Evolutionary conservation across 2,113 vertebrate species (phyloP).

Genomic region (Pholis gunnellus): DNA sequence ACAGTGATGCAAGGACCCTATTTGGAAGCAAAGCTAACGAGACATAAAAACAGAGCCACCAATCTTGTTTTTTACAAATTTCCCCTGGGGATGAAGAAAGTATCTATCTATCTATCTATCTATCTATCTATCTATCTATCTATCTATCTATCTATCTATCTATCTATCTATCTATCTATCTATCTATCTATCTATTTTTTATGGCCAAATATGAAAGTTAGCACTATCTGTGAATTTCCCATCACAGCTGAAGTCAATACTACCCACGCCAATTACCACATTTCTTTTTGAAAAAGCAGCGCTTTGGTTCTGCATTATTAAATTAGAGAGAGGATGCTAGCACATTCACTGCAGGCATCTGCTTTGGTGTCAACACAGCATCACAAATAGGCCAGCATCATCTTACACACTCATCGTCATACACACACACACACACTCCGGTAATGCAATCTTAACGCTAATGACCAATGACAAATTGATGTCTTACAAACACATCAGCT

Average conservation of each 20-base stretch:
- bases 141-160: no score
- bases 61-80: no score
- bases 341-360: constrained; percentile 60
- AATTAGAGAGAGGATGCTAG: constrained; percentile 46
- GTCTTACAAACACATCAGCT: constrained; percentile 6
- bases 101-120: no score
- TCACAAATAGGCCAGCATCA: constrained; percentile 42
- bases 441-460: constrained; percentile 20
- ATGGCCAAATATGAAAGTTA: constrained; percentile 9
- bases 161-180: no score
- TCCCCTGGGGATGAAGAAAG: no score
- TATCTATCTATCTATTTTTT: no score
- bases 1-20: not conserved
- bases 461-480: constrained; percentile 26
- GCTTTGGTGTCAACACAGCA: constrained; percentile 57
- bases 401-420: not conserved
- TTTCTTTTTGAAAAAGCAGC: constrained; percentile 33
- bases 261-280: constrained; percentile 29
- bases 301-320: constrained; percentile 61
- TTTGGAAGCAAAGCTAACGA: not conserved
- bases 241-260: constrained; percentile 26
- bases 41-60: not conserved
- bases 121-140: no score
- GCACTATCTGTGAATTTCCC: constrained; percentile 15
- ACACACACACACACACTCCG: not conserved